phyloP scores from a whole-genome alignment of 2,113 vertebrate species.

The Catharus minimus region DNA sequence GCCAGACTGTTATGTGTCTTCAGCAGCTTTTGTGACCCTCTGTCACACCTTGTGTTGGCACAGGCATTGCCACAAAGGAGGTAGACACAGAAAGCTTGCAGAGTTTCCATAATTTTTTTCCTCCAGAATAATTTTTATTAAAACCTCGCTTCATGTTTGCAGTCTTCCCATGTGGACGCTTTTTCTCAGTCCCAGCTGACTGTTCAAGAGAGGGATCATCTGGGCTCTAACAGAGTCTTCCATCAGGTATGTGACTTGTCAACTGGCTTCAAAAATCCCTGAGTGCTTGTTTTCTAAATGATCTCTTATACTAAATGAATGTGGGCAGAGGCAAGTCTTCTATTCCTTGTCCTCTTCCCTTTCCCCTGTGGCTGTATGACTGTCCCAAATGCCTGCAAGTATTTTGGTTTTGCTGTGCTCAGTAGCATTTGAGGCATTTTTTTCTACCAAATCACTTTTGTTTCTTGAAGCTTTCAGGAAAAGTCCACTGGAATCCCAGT shows the following conservation, averaged over 20 bases:
- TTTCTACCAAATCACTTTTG: not conserved
- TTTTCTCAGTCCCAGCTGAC: slow-evolving; percentile 79
- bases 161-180: slow-evolving; percentile 79
- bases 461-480: not conserved
- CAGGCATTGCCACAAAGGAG: not conserved
- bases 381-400: not conserved
- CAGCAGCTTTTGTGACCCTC: not conserved
- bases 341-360: not conserved
- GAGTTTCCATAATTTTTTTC: not conserved
- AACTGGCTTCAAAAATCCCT: not conserved
- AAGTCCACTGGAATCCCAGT: not conserved
- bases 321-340: not conserved
- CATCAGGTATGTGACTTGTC: slow-evolving; percentile 71
- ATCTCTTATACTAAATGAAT: not conserved
- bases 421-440: not conserved
- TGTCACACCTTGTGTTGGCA: not conserved
- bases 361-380: not conserved
- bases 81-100: not conserved
- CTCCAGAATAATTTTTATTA: not conserved
- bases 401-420: not conserved
- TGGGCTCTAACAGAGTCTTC: slow-evolving; percentile 76
- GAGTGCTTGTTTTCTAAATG: not conserved
- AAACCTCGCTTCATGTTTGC: not conserved
- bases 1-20: accelerated
- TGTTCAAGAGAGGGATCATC: slow-evolving; percentile 69